These are phyloP conservation scores for Arge pagana DNA, from an alignment of 2,888 invertebrate species.

Conservation along the genomic window DNA sequence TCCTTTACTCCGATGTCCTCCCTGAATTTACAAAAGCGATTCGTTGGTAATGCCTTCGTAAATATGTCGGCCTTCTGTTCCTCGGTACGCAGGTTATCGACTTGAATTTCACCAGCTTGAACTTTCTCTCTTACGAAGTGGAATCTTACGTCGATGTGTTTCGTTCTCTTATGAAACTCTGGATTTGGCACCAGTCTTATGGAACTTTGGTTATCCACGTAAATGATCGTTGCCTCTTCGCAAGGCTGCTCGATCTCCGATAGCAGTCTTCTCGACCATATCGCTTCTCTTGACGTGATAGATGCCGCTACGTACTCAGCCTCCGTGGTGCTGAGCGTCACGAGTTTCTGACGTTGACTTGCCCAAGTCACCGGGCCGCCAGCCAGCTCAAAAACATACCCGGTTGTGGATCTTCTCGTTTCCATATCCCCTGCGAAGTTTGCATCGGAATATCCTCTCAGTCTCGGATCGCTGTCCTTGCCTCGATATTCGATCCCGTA, in stretches of 20 bases:
- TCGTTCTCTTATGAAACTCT: not conserved
- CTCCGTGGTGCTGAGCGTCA: not conserved
- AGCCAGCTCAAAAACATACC: constrained; percentile 34
- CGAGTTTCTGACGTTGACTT: constrained; percentile 3
- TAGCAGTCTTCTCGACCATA: constrained; percentile 3
- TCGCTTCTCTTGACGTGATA: not conserved
- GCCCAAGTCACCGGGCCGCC: constrained; percentile 38
- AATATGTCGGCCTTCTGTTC: constrained; percentile 1
- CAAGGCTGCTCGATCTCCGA: not conserved
- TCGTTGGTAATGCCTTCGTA: not conserved
- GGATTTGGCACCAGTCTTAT: not conserved
- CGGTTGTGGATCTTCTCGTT: constrained; percentile 37
- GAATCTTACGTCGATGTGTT: not conserved
- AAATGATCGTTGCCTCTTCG: not conserved
- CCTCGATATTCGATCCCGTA: constrained; percentile 24
- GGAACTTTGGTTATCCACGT: constrained; percentile 4
- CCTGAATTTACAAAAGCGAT: constrained; percentile 11
- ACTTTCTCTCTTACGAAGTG: not conserved
- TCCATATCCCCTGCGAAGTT: constrained; percentile 34
- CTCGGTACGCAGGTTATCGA: not conserved
- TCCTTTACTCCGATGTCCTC: no score
- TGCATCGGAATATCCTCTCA: constrained; percentile 32
- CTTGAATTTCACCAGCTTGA: not conserved
- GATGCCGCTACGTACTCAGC: not conserved
- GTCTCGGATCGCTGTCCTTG: not conserved